Conservation (phyloP, 2,888 invertebrate species). For the Temnothorax ravouxi region DNA sequence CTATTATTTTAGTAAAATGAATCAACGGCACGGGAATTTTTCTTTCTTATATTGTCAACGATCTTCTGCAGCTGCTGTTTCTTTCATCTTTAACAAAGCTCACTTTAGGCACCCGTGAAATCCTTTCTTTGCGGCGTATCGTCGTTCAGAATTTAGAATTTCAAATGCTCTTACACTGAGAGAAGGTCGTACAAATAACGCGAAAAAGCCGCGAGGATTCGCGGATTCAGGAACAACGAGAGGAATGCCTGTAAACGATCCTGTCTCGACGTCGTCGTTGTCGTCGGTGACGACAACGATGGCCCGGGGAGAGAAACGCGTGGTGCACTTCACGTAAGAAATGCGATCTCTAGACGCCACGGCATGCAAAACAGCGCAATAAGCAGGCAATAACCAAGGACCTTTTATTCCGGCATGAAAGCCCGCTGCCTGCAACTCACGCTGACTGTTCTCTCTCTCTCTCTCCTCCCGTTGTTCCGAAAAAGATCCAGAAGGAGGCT, state of each 20-base stretch:
- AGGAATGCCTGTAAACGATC: conserved; percentile 53
- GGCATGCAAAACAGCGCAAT: conserved; percentile 69
- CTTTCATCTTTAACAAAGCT: conserved; percentile 17
- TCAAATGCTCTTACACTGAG: conserved; percentile 27
- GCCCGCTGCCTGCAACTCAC: conserved; percentile 28
- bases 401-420: conserved; percentile 64
- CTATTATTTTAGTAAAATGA: background rate
- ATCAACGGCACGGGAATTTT: background rate
- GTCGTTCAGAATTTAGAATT: conserved; percentile 27
- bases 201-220: conserved; percentile 29
- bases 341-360: conserved; percentile 59
- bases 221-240: conserved; percentile 25
- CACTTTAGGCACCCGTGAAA: background rate
- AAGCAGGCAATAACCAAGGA: conserved; percentile 72
- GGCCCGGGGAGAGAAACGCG: conserved; percentile 7
- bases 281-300: conserved; percentile 15
- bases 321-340: conserved; percentile 60
- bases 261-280: conserved; percentile 27
- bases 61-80: background rate
- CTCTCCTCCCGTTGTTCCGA: background rate
- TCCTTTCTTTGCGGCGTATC: background rate
- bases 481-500: conserved; percentile 14
- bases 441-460: background rate
- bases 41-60: background rate
- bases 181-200: conserved; percentile 37